Evolutionary conservation across 2,888 invertebrate species (phyloP).

Genomic region (Pyrochroa serraticornis): DNA sequence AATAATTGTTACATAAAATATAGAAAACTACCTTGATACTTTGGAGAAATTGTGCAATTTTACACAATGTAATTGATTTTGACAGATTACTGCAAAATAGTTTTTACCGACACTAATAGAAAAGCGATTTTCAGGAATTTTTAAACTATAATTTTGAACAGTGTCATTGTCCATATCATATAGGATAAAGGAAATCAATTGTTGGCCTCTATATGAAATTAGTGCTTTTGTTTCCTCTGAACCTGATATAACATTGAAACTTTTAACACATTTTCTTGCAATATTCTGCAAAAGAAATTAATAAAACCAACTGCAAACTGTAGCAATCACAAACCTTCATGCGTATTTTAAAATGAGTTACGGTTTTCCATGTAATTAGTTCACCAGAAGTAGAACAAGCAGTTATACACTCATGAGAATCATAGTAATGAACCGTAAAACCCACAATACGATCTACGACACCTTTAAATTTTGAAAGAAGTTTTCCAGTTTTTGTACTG

Average conservation of each 20-base stretch:
- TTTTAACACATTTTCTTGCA: conserved; percentile 30
- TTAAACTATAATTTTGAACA: conserved; percentile 27
- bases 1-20: conserved; percentile 34
- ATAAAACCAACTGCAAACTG: not conserved
- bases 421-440: conserved; percentile 57
- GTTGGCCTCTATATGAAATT: conserved; percentile 35
- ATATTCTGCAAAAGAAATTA: conserved; percentile 38
- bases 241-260: conserved; percentile 37
- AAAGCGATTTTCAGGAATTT: conserved; percentile 6
- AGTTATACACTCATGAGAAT: conserved; percentile 58
- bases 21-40: conserved; percentile 17
- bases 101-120: not conserved
- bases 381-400: conserved; percentile 65
- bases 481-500: conserved; percentile 69
- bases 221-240: conserved; percentile 36
- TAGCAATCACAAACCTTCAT: conserved; percentile 55
- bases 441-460: conserved; percentile 61
- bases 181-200: conserved; percentile 30
- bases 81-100: not conserved
- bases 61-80: conserved; percentile 18
- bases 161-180: conserved; percentile 33
- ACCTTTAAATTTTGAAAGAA: conserved; percentile 64
- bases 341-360: conserved; percentile 59
- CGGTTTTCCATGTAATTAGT: conserved; percentile 64
- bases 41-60: no score